These are phyloP conservation scores for Esox masquinongy DNA, from an alignment of 2,797 vertebrate species.

Conservation along the genomic window DNA sequence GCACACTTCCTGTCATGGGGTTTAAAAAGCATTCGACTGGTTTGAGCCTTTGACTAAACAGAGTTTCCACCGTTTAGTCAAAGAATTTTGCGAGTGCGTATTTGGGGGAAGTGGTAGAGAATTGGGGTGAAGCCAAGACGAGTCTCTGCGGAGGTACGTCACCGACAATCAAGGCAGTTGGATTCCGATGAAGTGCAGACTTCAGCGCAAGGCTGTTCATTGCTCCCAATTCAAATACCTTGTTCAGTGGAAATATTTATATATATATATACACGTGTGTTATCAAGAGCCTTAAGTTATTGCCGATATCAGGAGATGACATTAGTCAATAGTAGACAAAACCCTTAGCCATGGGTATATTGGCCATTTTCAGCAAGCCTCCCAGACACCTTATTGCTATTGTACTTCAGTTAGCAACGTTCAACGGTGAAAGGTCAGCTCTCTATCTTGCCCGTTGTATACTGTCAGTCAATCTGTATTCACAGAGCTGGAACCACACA, in stretches of 20 bases:
- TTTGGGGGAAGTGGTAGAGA: background rate
- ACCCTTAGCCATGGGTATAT: no score
- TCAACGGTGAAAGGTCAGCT: no score
- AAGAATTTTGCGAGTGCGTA: background rate
- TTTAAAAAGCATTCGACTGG: background rate
- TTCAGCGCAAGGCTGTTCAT: background rate
- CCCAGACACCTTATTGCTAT: no score
- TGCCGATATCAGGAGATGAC: background rate
- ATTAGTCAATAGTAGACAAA: background rate
- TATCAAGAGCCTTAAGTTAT: background rate
- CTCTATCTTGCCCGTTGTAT: no score
- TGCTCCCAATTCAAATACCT: background rate
- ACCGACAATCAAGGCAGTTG: background rate
- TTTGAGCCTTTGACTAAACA: background rate
- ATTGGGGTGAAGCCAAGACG: background rate
- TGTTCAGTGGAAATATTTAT: background rate
- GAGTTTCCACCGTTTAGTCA: background rate
- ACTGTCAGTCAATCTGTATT: no score
- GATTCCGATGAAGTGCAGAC: background rate
- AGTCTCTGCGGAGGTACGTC: background rate
- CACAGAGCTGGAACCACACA: no score
- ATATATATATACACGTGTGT: no score
- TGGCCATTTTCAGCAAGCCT: no score
- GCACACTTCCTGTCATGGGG: background rate
- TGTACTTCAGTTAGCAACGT: no score